Conservation (phyloP, 2,888 invertebrate genomes). For the Himalopsyche tibetana region DNA sequence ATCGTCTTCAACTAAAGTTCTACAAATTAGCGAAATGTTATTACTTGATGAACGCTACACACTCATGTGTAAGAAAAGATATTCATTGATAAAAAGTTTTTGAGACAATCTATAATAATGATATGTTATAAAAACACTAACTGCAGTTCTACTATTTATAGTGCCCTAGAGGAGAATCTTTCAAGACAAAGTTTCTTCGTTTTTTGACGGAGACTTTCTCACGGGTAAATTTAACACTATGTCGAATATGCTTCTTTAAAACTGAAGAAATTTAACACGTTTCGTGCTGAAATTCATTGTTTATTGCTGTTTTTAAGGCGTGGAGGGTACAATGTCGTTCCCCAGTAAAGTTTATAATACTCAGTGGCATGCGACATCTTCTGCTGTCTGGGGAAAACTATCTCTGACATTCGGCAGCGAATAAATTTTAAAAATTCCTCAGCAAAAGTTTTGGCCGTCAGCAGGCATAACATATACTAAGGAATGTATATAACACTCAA, state of each 20-base stretch:
- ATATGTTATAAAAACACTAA: neutral
- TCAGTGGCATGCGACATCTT: slow-evolving; percentile 12
- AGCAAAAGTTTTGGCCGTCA: neutral
- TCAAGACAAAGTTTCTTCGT: slow-evolving; percentile 9
- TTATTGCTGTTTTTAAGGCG: slow-evolving; percentile 7
- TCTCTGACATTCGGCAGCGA: neutral
- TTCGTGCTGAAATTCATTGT: slow-evolving; percentile 26
- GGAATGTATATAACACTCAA: no score
- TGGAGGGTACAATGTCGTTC: slow-evolving; percentile 7
- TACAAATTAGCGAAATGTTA: no score
- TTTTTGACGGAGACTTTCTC: neutral
- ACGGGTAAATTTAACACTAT: neutral
- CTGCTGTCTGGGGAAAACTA: neutral
- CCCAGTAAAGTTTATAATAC: neutral
- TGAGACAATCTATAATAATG: neutral
- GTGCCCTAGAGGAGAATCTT: neutral
- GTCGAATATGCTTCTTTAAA: slow-evolving; percentile 29
- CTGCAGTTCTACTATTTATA: neutral
- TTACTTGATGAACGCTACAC: no score
- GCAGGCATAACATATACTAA: no score
- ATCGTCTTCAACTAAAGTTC: no score
- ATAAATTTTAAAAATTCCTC: neutral
- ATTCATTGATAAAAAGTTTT: neutral
- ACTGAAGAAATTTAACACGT: slow-evolving; percentile 7
- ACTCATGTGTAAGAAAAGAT: no score